phyloP scores from a whole-genome alignment of 92 coral and sea anemone species.

The Phymanthus crucifer region DNA sequence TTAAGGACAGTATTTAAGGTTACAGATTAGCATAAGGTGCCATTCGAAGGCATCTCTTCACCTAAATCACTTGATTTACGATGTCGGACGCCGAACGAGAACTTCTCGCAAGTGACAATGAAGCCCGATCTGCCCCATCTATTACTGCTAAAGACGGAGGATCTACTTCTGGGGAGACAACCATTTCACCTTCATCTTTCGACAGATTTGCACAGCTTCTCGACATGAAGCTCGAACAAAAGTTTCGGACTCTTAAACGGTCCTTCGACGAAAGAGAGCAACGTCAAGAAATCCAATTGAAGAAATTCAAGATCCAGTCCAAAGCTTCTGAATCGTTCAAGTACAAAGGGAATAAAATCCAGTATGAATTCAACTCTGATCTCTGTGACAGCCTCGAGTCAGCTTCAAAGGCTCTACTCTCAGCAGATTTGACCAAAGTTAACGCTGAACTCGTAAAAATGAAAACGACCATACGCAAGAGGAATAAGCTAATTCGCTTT shows the following conservation, averaged over 20 bases:
- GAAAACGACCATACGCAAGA: slow-evolving; percentile 15
- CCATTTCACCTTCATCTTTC: not conserved
- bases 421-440: slow-evolving; percentile 26
- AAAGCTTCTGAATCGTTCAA: slow-evolving; percentile 36
- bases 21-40: too few species aligned
- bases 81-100: too few species aligned
- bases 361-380: slow-evolving; percentile 43
- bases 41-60: too few species aligned
- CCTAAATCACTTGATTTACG: too few species aligned
- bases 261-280: slow-evolving; percentile 31
- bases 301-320: slow-evolving; percentile 44
- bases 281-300: slow-evolving; percentile 17
- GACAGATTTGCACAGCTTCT: not conserved
- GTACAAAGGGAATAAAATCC: slow-evolving; percentile 45
- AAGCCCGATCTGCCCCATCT: too few species aligned
- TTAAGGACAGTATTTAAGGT: too few species aligned
- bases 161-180: too few species aligned
- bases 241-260: slow-evolving; percentile 35
- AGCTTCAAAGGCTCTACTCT: not conserved
- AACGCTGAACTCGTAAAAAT: slow-evolving; percentile 20
- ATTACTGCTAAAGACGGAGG: not conserved
- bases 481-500: slow-evolving; percentile 40
- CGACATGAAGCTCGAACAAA: slow-evolving; percentile 31
- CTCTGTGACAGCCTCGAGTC: slow-evolving; percentile 15
- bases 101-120: too few species aligned